A percentile compares a stretch with the other conserved stretches of the same genome.
Conservation (phyloP, 2,113 vertebrate species). For the Melozone crissalis region DNA sequence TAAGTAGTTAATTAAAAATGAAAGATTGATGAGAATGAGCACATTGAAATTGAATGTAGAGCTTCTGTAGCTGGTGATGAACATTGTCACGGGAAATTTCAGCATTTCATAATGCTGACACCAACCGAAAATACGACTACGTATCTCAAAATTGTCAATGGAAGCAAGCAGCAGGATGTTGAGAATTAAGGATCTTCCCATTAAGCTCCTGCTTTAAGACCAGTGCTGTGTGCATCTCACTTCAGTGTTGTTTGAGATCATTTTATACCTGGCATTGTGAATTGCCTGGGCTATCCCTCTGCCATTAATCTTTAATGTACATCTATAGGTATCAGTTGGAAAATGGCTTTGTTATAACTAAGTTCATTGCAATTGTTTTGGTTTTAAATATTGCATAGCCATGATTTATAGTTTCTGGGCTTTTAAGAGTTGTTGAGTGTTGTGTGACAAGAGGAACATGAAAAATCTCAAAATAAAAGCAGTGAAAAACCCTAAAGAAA, state of each 20-base stretch:
- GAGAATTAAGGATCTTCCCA: neutral
- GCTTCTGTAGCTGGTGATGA: neutral
- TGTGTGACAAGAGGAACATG: neutral
- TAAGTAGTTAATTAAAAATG: neutral
- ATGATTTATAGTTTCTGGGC: neutral
- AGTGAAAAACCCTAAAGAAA: neutral
- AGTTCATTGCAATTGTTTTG: neutral
- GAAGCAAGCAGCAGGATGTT: neutral
- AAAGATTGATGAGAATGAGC: neutral
- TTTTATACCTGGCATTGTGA: neutral
- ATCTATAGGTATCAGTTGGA: neutral
- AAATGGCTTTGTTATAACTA: neutral
- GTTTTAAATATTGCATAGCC: neutral
- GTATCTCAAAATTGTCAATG: neutral
- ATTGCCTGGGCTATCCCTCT: neutral
- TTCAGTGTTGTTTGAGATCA: neutral
- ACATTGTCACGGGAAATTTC: neutral
- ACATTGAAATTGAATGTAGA: neutral
- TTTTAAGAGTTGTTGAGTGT: neutral
- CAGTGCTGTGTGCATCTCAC: neutral
- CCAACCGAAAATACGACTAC: neutral
- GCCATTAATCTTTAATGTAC: neutral
- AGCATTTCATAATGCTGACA: neutral
- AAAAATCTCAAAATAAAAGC: neutral
- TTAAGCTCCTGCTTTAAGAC: neutral